Base-by-base conservation (phyloP, 1,140 invertebrate genomes). In the Drepana arcuata region DNA sequence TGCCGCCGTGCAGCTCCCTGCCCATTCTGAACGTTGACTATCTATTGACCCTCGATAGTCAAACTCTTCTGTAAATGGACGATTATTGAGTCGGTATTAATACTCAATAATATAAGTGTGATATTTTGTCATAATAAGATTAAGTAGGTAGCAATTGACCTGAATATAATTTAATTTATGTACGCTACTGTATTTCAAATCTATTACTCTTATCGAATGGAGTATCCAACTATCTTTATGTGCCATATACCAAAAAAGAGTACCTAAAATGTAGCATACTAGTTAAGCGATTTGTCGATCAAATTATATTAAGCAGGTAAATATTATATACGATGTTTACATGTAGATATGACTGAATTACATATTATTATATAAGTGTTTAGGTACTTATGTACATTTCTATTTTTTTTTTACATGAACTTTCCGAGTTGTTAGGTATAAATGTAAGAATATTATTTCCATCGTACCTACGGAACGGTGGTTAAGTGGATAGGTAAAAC, bases 31-130 rank as follows among this genome's bases (percentile, higher is more conserved):
- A 29, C 70, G 65, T 47, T 66, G 54, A 58, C 11, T 23, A 23
- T 5, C 9, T 23, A 5, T 14, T 14, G 7, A 37, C 11, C 12
- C 21, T 18, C 14, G 16, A 14, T 11, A 11, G 9, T 7, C 3
- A 31, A 23, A 23, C 18, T 9, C 5, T 25, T 1, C 11, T 7
- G 10, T 27, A 31, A 28, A 34, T 45, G 34, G 32, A 37, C 28
- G 2, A 41, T 30, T n/a, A 14, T 13, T 26, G 34, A 33, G 23
- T 44, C 44, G 39, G 48, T 53, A 28, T 31, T 48, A 65, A 72
- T 72, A 72, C 68, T 73, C 64, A 65, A 50, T 51, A 60, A 56
- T 36, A 46, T 47, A 41, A 46, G 57, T 62, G 72, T 69, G 65
- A 65, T 69, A 67, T 71, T 62, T 60, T n/a, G n/a, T 64, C 40